Evolutionary conservation across 2,888 invertebrate genomes (phyloP).

Genomic region (Drosophila quasianomalipes): DNA sequence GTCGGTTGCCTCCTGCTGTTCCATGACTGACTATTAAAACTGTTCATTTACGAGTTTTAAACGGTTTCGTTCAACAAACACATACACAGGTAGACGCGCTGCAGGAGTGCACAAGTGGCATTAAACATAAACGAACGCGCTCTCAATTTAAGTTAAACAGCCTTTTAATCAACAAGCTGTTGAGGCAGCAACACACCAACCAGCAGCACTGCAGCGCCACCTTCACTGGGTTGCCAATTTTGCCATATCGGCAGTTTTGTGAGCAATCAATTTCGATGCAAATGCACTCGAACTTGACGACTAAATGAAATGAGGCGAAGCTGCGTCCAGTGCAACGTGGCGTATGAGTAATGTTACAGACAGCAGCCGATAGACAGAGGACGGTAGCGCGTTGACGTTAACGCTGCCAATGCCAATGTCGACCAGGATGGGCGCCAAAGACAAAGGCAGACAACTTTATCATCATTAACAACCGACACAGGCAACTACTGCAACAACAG

Average conservation of each 20-base stretch:
- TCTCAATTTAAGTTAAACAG: conserved; percentile 68
- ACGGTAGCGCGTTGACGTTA: conserved; percentile 11
- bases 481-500: conserved; percentile 17
- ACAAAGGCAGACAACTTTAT: conserved; percentile 55
- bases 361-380: conserved; percentile 17
- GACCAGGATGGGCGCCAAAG: conserved; percentile 20
- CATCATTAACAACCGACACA: conserved; percentile 50
- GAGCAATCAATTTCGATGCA: conserved; percentile 81
- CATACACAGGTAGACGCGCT: not conserved
- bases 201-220: not conserved
- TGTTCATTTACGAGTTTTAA: conserved; percentile 60
- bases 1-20: conserved; percentile 22
- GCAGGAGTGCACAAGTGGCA: conserved; percentile 38
- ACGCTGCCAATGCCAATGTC: conserved; percentile 34
- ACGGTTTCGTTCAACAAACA: conserved; percentile 35
- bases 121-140: conserved; percentile 53
- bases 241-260: conserved; percentile 77
- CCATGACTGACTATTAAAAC: conserved; percentile 42
- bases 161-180: conserved; percentile 79
- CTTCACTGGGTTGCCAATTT: conserved; percentile 68
- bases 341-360: conserved; percentile 69
- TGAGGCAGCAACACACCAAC: conserved; percentile 57
- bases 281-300: conserved; percentile 79
- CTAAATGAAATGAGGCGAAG: conserved; percentile 70
- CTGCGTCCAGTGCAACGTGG: conserved; percentile 54